A percentile compares a stretch with the other conserved stretches of the same genome.
Evolutionary conservation across 2,113 vertebrate genomes (phyloP).

Genomic region (Caranx ignobilis): DNA sequence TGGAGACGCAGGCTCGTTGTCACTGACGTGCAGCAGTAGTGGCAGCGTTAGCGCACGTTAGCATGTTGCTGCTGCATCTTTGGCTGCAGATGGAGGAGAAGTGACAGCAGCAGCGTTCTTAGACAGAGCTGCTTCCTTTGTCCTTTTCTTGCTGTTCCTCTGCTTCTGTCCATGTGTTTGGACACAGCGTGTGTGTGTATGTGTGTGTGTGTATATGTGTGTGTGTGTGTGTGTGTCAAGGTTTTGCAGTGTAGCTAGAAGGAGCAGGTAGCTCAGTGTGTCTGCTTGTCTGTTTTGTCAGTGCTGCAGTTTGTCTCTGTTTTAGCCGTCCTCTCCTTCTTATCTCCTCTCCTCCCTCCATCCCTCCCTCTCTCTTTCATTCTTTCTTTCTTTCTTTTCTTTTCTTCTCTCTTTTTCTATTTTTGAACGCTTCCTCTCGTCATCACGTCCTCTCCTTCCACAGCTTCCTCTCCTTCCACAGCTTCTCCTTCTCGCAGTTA

Average conservation of each 20-base stretch:
- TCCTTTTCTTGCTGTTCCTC: slow-evolving; percentile 58
- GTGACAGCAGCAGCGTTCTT: slow-evolving; percentile 73
- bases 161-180: slow-evolving; percentile 26
- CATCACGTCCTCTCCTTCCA: slow-evolving; percentile 47
- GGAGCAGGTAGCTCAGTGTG: slow-evolving; percentile 48
- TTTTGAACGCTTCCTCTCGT: slow-evolving; percentile 28
- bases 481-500: slow-evolving; percentile 62
- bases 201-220: too few relatives aligned
- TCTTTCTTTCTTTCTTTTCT: too few relatives aligned
- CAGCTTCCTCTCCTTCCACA: slow-evolving; percentile 8
- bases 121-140: slow-evolving; percentile 59
- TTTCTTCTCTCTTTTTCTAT: neutral
- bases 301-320: slow-evolving; percentile 32
- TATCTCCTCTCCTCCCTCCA: slow-evolving; percentile 6
- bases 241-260: slow-evolving; percentile 34
- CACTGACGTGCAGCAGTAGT: slow-evolving; percentile 57
- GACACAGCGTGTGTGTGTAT: slow-evolving; percentile 11
- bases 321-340: slow-evolving; percentile 23
- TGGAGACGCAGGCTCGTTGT: slow-evolving; percentile 2
- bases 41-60: slow-evolving; percentile 65
- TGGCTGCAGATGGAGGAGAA: slow-evolving; percentile 38
- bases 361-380: neutral
- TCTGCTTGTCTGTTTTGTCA: slow-evolving; percentile 51
- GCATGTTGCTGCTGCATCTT: slow-evolving; percentile 70
- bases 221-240: too few relatives aligned